A percentile compares a stretch with the other conserved stretches of the same genome.
phyloP scores from a whole-genome alignment of 2,113 vertebrate species.

The Peucedramus taeniatus region DNA sequence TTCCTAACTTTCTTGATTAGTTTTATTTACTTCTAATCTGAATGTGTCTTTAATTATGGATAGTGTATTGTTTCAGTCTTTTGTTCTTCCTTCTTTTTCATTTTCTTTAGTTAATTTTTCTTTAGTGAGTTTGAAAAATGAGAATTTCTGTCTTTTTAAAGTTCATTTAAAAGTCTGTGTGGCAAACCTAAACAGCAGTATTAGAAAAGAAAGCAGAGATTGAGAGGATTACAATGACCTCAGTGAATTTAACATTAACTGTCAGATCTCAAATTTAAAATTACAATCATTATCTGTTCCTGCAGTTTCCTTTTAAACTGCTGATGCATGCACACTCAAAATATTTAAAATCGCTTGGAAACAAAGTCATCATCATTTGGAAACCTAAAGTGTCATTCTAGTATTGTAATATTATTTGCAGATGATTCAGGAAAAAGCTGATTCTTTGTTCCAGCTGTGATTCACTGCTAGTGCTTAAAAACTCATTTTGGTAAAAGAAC shows the following conservation, averaged over 20 bases:
- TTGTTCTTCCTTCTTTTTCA: not conserved
- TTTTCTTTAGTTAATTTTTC: not conserved
- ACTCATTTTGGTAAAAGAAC: not conserved
- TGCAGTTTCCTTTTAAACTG: not conserved
- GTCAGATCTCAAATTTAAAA: not conserved
- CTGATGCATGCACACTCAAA: fast-evolving
- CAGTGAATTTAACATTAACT: not conserved
- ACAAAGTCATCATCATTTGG: not conserved
- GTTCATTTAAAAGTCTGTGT: not conserved
- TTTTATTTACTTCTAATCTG: not conserved
- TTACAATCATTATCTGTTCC: not conserved
- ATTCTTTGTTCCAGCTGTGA: not conserved
- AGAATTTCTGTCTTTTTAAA: not conserved
- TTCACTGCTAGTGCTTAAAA: not conserved
- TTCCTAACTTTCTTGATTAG: not conserved
- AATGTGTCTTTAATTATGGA: not conserved
- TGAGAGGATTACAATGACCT: not conserved
- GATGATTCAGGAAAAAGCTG: not conserved
- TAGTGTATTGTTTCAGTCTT: fast-evolving
- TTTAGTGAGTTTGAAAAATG: not conserved
- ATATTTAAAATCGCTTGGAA: not conserved
- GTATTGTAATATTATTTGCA: not conserved
- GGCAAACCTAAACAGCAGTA: not conserved
- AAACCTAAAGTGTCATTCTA: not conserved
- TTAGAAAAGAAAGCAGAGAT: not conserved